A percentile compares a stretch with the other conserved stretches of the same genome.
Evolutionary conservation across 1,140 invertebrate genomes (phyloP).

Genomic region (Dendrolimus kikuchii): DNA sequence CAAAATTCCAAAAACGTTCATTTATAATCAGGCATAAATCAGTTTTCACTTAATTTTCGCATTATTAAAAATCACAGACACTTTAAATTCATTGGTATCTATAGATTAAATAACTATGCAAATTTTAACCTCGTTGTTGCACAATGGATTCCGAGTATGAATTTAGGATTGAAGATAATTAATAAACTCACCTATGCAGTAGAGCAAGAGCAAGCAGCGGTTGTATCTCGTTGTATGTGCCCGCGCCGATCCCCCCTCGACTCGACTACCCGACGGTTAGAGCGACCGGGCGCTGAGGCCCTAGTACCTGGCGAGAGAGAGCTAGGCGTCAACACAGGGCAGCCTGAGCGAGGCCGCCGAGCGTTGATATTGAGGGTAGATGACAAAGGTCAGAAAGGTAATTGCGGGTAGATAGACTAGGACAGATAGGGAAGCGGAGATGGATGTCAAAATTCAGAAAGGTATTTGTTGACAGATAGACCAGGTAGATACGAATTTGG

Average conservation of each 20-base stretch:
- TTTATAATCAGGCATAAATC: no score
- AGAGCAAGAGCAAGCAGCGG: conserved; percentile 46
- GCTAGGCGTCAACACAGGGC: conserved; percentile 33
- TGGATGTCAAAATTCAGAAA: no score
- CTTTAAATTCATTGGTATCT: no score
- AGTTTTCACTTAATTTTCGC: no score
- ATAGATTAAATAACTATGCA: no score
- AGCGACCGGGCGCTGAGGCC: conserved; percentile 65
- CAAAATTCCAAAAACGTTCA: no score
- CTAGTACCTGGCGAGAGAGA: conserved; percentile 62
- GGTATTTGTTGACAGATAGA: no score
- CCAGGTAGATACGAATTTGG: no score
- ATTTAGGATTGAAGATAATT: no score
- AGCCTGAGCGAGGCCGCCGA: conserved; percentile 24
- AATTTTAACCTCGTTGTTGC: no score
- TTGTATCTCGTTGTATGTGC: conserved; percentile 35
- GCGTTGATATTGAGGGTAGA: conserved; percentile 18
- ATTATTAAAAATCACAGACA: no score
- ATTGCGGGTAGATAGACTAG: not conserved
- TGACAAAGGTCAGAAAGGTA: conserved; percentile 5
- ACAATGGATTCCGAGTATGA: no score
- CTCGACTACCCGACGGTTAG: conserved; percentile 50
- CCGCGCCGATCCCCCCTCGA: conserved; percentile 57
- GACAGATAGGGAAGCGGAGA: not conserved
- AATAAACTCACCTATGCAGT: conserved; percentile 44